Conservation (phyloP, 2,888 invertebrate genomes). For the Yponomeuta evonymella region DNA sequence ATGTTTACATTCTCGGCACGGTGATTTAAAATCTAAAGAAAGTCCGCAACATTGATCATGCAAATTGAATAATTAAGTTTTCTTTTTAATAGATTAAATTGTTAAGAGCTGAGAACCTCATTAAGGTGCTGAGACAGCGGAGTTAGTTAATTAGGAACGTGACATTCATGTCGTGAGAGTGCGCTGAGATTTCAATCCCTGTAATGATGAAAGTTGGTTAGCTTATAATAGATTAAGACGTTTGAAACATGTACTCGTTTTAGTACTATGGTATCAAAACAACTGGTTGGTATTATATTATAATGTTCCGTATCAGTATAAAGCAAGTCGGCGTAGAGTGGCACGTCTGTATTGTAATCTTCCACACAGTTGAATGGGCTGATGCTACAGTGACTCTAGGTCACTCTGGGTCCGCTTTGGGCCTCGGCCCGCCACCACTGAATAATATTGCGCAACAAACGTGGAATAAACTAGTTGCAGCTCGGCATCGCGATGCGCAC, state of each 20-base stretch:
- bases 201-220: background rate
- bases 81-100: background rate
- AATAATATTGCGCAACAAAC: background rate
- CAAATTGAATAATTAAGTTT: background rate
- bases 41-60: background rate
- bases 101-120: background rate
- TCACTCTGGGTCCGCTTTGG: background rate
- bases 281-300: background rate
- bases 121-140: background rate
- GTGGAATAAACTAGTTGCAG: slow-evolving; percentile 3
- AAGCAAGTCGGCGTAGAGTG: background rate
- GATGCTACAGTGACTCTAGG: background rate
- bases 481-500: background rate
- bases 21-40: no score
- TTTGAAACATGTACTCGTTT: no score
- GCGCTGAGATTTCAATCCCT: background rate
- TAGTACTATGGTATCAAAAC: background rate
- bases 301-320: background rate
- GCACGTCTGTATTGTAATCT: slow-evolving; percentile 2
- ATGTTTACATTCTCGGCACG: no score
- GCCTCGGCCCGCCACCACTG: background rate
- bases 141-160: background rate
- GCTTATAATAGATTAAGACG: background rate
- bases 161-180: background rate
- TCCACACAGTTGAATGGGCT: background rate